phyloP scores from a whole-genome alignment of 2,113 vertebrate species.

The Panthera leo region DNA sequence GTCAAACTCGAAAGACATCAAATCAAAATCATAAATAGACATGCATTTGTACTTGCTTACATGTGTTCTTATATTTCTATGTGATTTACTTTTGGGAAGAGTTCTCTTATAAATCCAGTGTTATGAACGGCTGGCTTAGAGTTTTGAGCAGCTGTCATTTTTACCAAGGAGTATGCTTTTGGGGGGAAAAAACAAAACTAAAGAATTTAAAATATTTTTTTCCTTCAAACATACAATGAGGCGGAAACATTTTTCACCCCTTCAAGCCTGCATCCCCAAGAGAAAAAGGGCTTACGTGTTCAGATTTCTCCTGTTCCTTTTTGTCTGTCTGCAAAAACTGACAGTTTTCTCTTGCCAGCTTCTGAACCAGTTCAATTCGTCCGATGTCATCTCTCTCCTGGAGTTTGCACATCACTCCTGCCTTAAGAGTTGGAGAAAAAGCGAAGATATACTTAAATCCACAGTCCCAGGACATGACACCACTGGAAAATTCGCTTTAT shows the following conservation, averaged over 20 bases:
- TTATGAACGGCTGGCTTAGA: neutral
- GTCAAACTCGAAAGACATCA: neutral
- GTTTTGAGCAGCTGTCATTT: neutral
- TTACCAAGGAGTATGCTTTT: neutral
- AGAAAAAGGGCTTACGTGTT: conserved; percentile 88
- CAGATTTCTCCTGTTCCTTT: conserved; percentile 86
- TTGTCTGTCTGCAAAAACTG: conserved; percentile 91
- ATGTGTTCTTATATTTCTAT: neutral
- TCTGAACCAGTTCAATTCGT: conserved; percentile 94
- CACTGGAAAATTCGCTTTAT: conserved; percentile 71
- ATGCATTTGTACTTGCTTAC: neutral
- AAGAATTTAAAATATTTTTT: conserved; percentile 64
- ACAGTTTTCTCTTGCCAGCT: conserved; percentile 93
- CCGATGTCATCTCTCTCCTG: conserved; percentile 93
- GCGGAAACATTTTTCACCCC: conserved; percentile 47
- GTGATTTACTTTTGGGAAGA: neutral
- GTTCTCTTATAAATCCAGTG: neutral
- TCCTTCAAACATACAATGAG: conserved; percentile 48
- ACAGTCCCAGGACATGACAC: conserved; percentile 96
- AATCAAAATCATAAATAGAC: neutral
- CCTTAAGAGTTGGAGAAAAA: conserved; percentile 92
- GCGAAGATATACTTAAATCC: conserved; percentile 96
- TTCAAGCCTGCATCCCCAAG: conserved; percentile 55
- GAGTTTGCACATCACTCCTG: conserved; percentile 92
- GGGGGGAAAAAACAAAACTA: neutral